Percentiles rank a stretch among this genome's conserved stretches.
phyloP scores from a whole-genome alignment of 2,797 vertebrate genomes.

The Neomorphus geoffroyi region DNA sequence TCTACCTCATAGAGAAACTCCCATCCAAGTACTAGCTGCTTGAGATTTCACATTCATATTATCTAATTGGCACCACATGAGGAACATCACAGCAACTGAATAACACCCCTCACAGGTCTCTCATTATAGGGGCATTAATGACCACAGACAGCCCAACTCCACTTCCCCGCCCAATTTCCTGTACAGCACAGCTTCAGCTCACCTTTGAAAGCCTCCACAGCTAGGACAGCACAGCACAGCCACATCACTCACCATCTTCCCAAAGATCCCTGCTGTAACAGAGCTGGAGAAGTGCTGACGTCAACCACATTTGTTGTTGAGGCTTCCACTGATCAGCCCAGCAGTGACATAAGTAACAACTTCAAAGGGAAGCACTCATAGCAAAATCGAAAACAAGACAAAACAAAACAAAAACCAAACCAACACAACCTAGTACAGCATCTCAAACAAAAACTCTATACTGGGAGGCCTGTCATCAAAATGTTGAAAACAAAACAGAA shows the following conservation, averaged over 20 bases:
- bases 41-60: slow-evolving; percentile 50
- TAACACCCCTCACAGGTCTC: slow-evolving; percentile 55
- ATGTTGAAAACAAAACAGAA: background rate
- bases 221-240: slow-evolving; percentile 27
- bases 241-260: background rate
- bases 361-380: background rate
- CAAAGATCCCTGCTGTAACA: background rate
- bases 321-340: background rate
- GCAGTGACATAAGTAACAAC: background rate
- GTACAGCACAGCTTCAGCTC: slow-evolving; percentile 42
- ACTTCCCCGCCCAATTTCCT: slow-evolving; percentile 67
- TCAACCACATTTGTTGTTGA: background rate
- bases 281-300: background rate
- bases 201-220: slow-evolving; percentile 23
- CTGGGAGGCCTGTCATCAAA: background rate
- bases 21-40: slow-evolving; percentile 1
- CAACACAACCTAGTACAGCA: background rate
- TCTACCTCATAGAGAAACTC: background rate
- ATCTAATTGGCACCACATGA: slow-evolving; percentile 61
- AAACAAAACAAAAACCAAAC: background rate
- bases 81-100: slow-evolving; percentile 34
- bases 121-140: slow-evolving; percentile 70
- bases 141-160: slow-evolving; percentile 38
- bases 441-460: background rate
- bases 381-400: background rate